These are phyloP conservation scores for Shinisaurus crocodilurus DNA, from an alignment of 2,113 vertebrate species.

Conservation along the genomic window DNA sequence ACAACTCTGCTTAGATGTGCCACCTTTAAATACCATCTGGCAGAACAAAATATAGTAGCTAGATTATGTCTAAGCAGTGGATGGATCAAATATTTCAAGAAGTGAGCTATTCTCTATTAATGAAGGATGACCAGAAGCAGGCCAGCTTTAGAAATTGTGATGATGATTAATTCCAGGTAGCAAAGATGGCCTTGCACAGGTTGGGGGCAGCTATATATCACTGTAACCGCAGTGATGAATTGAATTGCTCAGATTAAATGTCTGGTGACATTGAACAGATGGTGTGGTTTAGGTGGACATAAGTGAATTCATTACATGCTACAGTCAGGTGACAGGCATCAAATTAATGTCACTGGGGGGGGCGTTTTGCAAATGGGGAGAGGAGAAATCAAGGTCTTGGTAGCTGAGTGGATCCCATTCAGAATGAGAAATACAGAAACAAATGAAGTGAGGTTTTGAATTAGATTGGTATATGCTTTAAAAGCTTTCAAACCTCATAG, in stretches of 20 bases:
- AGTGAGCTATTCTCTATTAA: not conserved
- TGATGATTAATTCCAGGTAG: not conserved
- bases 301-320: not conserved
- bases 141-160: not conserved
- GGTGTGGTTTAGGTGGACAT: not conserved
- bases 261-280: not conserved
- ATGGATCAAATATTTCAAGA: not conserved
- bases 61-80: too few species aligned
- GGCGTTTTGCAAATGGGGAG: not conserved
- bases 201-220: not conserved
- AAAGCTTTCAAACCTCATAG: not conserved
- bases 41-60: not conserved
- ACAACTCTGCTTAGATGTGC: not conserved
- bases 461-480: not conserved
- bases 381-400: not conserved
- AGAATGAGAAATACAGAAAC: not conserved
- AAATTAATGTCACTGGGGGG: not conserved
- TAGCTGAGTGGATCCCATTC: not conserved
- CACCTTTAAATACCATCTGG: not conserved
- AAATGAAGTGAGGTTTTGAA: not conserved
- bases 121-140: not conserved
- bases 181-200: not conserved
- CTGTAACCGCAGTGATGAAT: not conserved
- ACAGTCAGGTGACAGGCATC: not conserved
- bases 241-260: rapidly evolving